phyloP scores from a whole-genome alignment of 2,888 invertebrate genomes.

The Charanyca ferruginea region DNA sequence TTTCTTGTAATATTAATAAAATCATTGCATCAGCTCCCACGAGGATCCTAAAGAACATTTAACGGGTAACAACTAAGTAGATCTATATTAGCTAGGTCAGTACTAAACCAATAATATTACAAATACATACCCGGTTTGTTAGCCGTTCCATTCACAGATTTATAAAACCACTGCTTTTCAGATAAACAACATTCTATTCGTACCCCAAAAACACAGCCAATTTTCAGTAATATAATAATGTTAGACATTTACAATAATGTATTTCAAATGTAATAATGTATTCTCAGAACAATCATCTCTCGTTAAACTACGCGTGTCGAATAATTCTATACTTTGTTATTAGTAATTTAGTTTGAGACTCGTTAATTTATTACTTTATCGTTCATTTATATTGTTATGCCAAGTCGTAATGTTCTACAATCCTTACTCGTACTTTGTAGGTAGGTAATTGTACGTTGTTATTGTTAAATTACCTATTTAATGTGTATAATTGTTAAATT shows the following conservation, averaged over 20 bases:
- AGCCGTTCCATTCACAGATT: background rate
- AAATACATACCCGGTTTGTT: too few species aligned
- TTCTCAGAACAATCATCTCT: slow-evolving; percentile 39
- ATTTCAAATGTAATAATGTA: slow-evolving; percentile 14
- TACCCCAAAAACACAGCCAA: background rate
- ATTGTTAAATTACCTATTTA: background rate
- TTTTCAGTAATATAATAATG: slow-evolving; percentile 22
- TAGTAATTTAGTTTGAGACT: slow-evolving; percentile 38
- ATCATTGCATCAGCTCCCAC: background rate
- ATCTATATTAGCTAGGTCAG: background rate
- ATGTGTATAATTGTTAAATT: background rate
- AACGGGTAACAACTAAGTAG: background rate
- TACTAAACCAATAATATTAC: background rate
- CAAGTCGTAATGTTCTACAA: slow-evolving; percentile 38
- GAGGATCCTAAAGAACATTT: background rate
- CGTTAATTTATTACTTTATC: slow-evolving; percentile 51
- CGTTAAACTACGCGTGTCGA: slow-evolving; percentile 36
- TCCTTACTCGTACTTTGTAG: slow-evolving; percentile 27
- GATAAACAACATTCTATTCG: too few species aligned
- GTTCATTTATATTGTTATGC: slow-evolving; percentile 37
- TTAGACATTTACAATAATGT: slow-evolving; percentile 9
- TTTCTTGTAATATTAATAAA: background rate
- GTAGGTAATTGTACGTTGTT: slow-evolving; percentile 9
- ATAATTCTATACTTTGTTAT: slow-evolving; percentile 49
- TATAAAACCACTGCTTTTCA: too few species aligned